Base-by-base conservation (phyloP, 2,888 invertebrate genomes). In the Orchesellides sinensis region DNA sequence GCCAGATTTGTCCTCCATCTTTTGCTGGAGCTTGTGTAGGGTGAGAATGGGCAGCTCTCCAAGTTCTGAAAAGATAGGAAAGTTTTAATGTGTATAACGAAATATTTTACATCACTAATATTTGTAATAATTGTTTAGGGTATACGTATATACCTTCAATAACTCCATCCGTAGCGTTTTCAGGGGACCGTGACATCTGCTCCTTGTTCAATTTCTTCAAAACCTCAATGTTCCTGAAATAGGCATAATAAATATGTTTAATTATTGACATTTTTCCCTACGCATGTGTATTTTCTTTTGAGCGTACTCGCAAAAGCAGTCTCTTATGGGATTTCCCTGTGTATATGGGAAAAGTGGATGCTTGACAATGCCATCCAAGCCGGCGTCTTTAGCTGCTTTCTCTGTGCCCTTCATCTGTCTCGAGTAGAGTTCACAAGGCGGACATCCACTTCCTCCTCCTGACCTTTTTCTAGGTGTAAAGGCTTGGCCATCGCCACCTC, bases 41-140 rank as follows among this genome's bases (percentile, higher is more conserved):
- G 87, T 87, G 21, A 86, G 23, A 25, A 87, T 84, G n/a, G 87
- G 86, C 52, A 83, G 85, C 47, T 86, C 86, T 21, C 87, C 87
- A 10, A 87, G 73, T 63, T 86, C 86, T 84, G 2, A 17, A n/a
- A n/a, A n/a, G n/a, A n/a, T n/a, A n/a, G n/a, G n/a, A n/a, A n/a
- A n/a, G n/a, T 8, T 2, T 40, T 40, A 40, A 40, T 40, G n/a
- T 40, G 2, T 40, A 8, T 40, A 40, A 2, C n/a, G 23, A 45
- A 27, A 59, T 8, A 49, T 1, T 49, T 70, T 27, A 40, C 32
- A 32, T 4, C 27, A 23, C 5, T 25, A 21, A 47, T 23, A 21
- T 21, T 23, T 49, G n/a, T 14, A 14, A 19, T 61, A 25, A 61
- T 25, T 19, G 1, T 27, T 19, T 59, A 49, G 29, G 63, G 29